Evolutionary conservation across 2,888 invertebrate genomes (phyloP).

Genomic region (Mythimna loreyi): DNA sequence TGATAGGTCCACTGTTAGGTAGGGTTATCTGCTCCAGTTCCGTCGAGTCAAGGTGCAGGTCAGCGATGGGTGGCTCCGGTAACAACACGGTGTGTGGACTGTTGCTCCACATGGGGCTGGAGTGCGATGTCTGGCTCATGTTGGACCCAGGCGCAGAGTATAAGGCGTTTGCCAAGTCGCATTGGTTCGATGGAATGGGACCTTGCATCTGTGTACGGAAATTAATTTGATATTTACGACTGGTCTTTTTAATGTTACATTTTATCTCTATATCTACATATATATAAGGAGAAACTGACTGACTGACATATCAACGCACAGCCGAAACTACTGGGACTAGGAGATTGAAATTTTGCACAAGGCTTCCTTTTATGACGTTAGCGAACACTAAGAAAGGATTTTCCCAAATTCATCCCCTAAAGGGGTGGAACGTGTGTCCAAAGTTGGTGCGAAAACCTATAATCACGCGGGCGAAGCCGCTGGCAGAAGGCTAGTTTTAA

Average conservation of each 20-base stretch:
- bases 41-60: constrained; percentile 75
- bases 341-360: too few relatives aligned
- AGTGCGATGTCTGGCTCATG: constrained; percentile 45
- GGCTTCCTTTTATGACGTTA: too few relatives aligned
- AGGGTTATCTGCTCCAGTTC: constrained; percentile 72
- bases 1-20: constrained; percentile 22
- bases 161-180: constrained; percentile 69
- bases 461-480: too few relatives aligned
- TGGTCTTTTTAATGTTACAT: background rate
- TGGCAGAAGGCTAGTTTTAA: too few relatives aligned
- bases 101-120: constrained; percentile 58
- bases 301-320: too few relatives aligned
- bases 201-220: constrained; percentile 46
- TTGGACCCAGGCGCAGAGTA: constrained; percentile 52
- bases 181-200: constrained; percentile 60
- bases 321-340: too few relatives aligned
- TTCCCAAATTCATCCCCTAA: too few relatives aligned
- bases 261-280: too few relatives aligned
- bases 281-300: too few relatives aligned
- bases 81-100: constrained; percentile 60
- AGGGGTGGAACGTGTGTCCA: too few relatives aligned
- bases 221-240: background rate
- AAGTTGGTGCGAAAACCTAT: too few relatives aligned
- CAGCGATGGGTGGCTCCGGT: constrained; percentile 70
- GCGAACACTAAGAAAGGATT: too few relatives aligned